Conservation (phyloP, 1,140 invertebrate genomes). For the Cyclargus thomasi region DNA sequence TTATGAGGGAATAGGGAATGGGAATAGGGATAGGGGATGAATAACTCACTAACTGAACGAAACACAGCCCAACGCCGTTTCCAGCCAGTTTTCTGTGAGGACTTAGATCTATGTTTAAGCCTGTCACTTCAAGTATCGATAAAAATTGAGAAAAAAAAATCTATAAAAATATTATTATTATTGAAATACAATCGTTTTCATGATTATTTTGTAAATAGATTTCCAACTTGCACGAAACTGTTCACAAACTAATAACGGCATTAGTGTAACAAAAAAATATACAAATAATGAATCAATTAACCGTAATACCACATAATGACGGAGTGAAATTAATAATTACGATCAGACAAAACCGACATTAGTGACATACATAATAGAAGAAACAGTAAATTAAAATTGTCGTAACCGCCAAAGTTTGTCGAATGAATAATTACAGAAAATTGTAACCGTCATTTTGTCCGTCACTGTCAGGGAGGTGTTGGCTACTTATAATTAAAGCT, state of each 20-base stretch:
- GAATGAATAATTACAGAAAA: constrained; percentile 67
- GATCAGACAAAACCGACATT: constrained; percentile 27
- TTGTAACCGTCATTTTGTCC: constrained; percentile 52
- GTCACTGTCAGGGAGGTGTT: constrained; percentile 64
- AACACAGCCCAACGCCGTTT: no score
- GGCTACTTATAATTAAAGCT: constrained; percentile 65
- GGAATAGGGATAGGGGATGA: no score
- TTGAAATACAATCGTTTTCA: no score
- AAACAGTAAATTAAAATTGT: constrained; percentile 50
- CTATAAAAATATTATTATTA: no score
- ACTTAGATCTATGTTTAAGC: no score
- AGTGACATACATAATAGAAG: constrained; percentile 24
- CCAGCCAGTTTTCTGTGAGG: no score
- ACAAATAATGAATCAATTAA: constrained; percentile 8
- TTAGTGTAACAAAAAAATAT: not conserved
- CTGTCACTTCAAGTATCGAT: no score
- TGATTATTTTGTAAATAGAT: no score
- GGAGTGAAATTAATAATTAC: constrained; percentile 18
- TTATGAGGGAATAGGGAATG: no score
- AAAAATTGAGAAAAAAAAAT: no score
- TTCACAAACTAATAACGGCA: not conserved
- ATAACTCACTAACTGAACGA: no score
- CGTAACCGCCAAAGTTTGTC: constrained; percentile 56
- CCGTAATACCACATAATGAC: constrained; percentile 4
- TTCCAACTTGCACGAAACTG: not conserved